Evolutionary conservation across 2,888 invertebrate genomes (phyloP).

Genomic region (Itoplectis maculator): DNA sequence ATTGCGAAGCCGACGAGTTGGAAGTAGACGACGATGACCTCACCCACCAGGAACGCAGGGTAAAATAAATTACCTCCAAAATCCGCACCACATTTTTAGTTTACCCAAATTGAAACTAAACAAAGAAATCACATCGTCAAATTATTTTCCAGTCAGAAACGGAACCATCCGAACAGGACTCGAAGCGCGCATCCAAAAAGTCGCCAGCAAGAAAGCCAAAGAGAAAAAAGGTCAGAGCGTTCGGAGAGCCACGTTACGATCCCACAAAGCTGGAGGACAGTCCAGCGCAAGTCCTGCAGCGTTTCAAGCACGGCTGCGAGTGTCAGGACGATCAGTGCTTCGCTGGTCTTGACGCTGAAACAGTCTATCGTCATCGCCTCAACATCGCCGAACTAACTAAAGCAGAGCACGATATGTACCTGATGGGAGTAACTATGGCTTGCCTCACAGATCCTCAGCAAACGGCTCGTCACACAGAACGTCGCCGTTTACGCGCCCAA

Average conservation of each 20-base stretch:
- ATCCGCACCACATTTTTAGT: no score
- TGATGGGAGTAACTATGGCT: constrained; percentile 94
- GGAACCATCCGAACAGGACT: constrained; percentile 77
- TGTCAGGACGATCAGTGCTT: constrained; percentile 92
- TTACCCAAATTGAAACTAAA: no score
- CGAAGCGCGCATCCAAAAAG: constrained; percentile 67
- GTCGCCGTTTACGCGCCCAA: constrained; percentile 90
- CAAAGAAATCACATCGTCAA: neutral
- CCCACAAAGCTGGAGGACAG: constrained; percentile 90
- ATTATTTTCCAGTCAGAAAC: constrained; percentile 84
- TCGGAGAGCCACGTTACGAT: constrained; percentile 85
- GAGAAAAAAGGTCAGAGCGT: constrained; percentile 85
- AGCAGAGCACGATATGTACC: constrained; percentile 93
- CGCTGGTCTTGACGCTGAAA: constrained; percentile 90
- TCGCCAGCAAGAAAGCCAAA: constrained; percentile 84
- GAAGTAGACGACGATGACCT: constrained; percentile 27
- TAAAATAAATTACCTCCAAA: constrained; percentile 10
- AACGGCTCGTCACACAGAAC: constrained; percentile 90
- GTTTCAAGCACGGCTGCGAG: constrained; percentile 90
- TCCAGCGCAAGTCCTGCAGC: constrained; percentile 89
- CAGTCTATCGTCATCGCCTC: constrained; percentile 90
- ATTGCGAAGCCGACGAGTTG: constrained; percentile 41
- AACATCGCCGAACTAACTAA: constrained; percentile 93
- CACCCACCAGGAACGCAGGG: constrained; percentile 25
- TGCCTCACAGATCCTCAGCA: constrained; percentile 90